Conservation (phyloP, 2,888 invertebrate genomes). For the Argyresthia goedartella region DNA sequence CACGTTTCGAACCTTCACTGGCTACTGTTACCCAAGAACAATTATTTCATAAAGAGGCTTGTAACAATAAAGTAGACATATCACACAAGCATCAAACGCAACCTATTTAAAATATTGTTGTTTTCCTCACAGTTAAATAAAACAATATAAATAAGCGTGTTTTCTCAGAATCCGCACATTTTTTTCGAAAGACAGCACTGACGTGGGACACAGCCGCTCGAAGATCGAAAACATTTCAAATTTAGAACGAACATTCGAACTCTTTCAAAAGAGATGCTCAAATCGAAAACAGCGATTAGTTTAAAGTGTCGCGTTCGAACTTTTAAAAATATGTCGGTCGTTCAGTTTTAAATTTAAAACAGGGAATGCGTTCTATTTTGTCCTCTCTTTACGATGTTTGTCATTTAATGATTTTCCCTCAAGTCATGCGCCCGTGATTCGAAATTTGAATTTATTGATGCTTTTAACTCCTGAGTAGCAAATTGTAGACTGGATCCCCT, state of each 20-base stretch:
- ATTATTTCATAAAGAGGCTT: not conserved
- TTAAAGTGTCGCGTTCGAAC: constrained; percentile 65
- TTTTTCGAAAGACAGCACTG: constrained; percentile 36
- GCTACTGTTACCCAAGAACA: not conserved
- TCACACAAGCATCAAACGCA: not conserved
- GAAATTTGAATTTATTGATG: constrained; percentile 42
- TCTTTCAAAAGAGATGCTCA: constrained; percentile 52
- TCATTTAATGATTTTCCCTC: constrained; percentile 48
- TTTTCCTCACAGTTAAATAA: not conserved
- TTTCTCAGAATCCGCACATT: constrained; percentile 31
- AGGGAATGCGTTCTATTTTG: constrained; percentile 61
- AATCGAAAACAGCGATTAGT: constrained; percentile 71
- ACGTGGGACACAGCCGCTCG: constrained; percentile 45
- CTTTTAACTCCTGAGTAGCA: constrained; percentile 20
- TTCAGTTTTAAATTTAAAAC: constrained; percentile 61
- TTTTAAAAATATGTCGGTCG: constrained; percentile 68
- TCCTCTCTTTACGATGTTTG: constrained; percentile 63
- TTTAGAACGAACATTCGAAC: constrained; percentile 63
- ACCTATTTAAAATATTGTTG: not conserved
- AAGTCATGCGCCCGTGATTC: constrained; percentile 34
- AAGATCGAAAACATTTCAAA: constrained; percentile 65
- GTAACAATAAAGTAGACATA: too few species aligned
- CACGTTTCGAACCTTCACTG: constrained; percentile 18
- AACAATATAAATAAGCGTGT: constrained; percentile 25
- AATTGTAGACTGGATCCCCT: not conserved